Base-by-base conservation (phyloP, 2,888 invertebrate genomes). In the Spilosoma lubricipeda region DNA sequence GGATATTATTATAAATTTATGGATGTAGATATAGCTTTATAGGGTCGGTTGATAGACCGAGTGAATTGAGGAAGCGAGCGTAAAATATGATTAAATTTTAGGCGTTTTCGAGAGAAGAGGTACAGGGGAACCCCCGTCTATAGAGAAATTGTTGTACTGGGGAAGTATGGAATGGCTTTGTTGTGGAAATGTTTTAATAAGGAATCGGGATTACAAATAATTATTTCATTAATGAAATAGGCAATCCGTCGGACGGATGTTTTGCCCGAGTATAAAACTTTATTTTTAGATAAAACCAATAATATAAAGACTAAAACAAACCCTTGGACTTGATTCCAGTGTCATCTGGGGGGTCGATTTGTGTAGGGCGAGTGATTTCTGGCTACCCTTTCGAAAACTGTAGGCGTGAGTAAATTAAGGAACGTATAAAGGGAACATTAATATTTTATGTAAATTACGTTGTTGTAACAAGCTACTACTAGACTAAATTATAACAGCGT, bases 21-120 rank as follows among this genome's bases (percentile, higher is more conserved):
- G 48, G 23, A 30, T 67, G 23, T 11, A 67, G 45, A 33, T 67
- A 67, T 67, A 11, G 33, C 20, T 23, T 48, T 67, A 67, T 48
- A 67, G 67, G 67, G 67, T 67, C 48, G 30, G 33, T 15, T 67
- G 67, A 67, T 67, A 67, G 48, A 67, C 45, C 48, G 48, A 48
- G 23, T 33, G 67, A 67, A 67, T 67, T 67, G 33, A 48, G 67
- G 67, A 67, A 30, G 13, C 48, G 48, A 48, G 48, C 67, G 67
- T 67, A 20, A 48, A 67, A 48, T 30, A 48, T 67, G 48, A 67
- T 48, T 67, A 48, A 30, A 42, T 67, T 48, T 67, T 48, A 30
- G 45, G 23, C 30, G 13, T 48, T 67, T 48, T 23, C 63, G 63
- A 63, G 63, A 63, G 63, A 63, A 18, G 30, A 63, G 63, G 2